phyloP scores from a whole-genome alignment of 35 echinoderm and acorn worm genomes.

The Eucidaris tribuloides region DNA sequence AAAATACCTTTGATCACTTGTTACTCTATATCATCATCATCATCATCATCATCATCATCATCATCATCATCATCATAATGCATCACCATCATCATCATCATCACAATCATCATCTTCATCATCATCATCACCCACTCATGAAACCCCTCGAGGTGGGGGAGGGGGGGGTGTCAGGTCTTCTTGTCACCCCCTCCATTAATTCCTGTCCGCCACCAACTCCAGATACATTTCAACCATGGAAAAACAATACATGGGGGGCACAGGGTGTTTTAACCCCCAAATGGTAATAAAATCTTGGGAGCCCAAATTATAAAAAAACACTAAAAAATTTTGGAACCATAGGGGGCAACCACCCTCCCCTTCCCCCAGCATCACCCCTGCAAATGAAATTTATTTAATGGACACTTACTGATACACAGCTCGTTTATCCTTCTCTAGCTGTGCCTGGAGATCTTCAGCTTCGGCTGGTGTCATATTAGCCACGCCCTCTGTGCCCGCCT shows the following conservation, averaged over 20 bases:
- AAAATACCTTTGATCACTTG: too few relatives aligned
- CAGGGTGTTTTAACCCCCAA: not conserved
- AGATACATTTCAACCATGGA: not conserved
- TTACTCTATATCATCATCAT: too few relatives aligned
- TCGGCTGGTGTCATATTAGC: conserved; percentile 2
- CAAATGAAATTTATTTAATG: not conserved
- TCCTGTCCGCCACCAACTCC: too few relatives aligned
- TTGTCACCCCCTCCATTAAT: too few relatives aligned
- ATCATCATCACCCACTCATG: too few relatives aligned
- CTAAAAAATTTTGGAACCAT: not conserved
- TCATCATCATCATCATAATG: too few relatives aligned
- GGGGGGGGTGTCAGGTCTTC: too few relatives aligned
- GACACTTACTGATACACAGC: conserved; percentile 43
- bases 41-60: too few relatives aligned
- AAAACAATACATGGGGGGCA: not conserved
- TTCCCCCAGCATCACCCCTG: not conserved
- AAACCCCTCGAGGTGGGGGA: too few relatives aligned
- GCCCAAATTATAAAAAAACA: not conserved
- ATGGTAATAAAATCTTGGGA: not conserved
- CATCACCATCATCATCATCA: too few relatives aligned
- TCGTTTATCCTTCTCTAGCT: conserved; percentile 59
- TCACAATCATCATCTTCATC: too few relatives aligned
- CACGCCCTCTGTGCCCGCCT: not conserved
- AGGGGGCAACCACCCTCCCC: not conserved
- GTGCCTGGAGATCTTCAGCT: conserved; percentile 41